Conservation (phyloP, 2,797 vertebrate species). For the Limosa lapponica region DNA sequence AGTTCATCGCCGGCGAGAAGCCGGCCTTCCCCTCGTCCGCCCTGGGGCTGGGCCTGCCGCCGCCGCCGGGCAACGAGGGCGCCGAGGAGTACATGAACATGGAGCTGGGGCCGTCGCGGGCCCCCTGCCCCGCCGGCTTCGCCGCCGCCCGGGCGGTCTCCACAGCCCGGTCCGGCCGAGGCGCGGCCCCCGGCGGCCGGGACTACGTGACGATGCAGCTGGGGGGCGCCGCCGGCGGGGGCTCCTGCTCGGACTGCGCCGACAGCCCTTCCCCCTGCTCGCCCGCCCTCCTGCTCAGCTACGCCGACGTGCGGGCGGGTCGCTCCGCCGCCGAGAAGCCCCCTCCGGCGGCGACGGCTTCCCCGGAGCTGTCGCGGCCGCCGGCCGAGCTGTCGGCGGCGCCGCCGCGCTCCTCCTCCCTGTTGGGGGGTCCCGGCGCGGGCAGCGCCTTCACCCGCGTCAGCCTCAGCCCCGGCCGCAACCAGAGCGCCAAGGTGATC, state of each 20-base stretch:
- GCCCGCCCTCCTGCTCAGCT: constrained; percentile 65
- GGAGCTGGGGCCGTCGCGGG: constrained; percentile 77
- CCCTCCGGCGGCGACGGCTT: constrained; percentile 39
- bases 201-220: constrained; percentile 85
- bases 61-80: constrained; percentile 53
- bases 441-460: constrained; percentile 83
- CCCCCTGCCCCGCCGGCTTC: constrained; percentile 53
- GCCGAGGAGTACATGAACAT: constrained; percentile 87
- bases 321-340: constrained; percentile 49
- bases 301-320: constrained; percentile 74
- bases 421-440: constrained; percentile 75
- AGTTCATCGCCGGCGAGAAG: constrained; percentile 79
- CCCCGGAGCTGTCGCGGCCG: constrained; percentile 50
- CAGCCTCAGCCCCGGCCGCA: constrained; percentile 79
- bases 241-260: constrained; percentile 71
- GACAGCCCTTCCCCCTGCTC: constrained; percentile 68
- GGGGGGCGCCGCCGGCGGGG: constrained; percentile 15
- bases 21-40: constrained; percentile 66
- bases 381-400: constrained; percentile 41
- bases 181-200: constrained; percentile 38
- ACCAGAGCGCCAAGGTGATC: constrained; percentile 87
- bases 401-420: constrained; percentile 62
- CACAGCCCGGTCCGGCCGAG: constrained; percentile 38
- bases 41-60: constrained; percentile 57
- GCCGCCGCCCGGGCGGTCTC: not conserved